Evolutionary conservation across 2,797 vertebrate genomes (phyloP).

Genomic region (Pygocentrus nattereri): DNA sequence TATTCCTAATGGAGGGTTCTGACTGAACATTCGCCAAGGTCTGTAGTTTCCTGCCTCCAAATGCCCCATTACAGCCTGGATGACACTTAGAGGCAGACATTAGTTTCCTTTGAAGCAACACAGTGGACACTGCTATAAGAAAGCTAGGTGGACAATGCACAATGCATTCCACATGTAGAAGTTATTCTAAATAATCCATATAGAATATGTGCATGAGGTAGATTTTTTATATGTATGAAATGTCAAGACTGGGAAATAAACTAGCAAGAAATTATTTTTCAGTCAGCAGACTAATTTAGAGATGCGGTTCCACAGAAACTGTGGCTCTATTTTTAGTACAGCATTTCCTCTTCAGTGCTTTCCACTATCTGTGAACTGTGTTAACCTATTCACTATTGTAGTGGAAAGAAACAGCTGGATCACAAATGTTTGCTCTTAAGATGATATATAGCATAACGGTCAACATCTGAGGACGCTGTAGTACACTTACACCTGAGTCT

Average conservation of each 20-base stretch:
- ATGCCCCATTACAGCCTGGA: constrained; percentile 2
- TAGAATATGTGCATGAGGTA: neutral
- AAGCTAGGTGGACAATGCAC: neutral
- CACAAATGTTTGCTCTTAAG: neutral
- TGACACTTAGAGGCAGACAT: constrained; percentile 5
- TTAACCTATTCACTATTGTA: constrained; percentile 24
- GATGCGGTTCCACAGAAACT: neutral
- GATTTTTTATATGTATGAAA: constrained; percentile 27
- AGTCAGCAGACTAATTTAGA: constrained; percentile 3
- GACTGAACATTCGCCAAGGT: constrained; percentile 10
- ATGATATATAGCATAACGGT: neutral
- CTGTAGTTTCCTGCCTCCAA: constrained; percentile 8
- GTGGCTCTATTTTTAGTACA: constrained; percentile 28
- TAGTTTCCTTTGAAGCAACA: neutral
- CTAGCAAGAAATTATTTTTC: neutral
- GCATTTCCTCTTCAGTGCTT: constrained; percentile 18
- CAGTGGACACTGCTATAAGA: neutral
- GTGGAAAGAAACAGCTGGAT: constrained; percentile 20
- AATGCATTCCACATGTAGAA: neutral
- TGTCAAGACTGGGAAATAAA: constrained; percentile 26
- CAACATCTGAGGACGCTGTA: neutral
- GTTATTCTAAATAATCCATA: neutral
- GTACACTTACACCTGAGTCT: neutral
- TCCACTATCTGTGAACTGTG: constrained; percentile 17
- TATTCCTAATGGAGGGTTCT: constrained; percentile 16